Evolutionary conservation across 2,113 vertebrate species (phyloP).

Genomic region (Hemichromis elongatus): DNA sequence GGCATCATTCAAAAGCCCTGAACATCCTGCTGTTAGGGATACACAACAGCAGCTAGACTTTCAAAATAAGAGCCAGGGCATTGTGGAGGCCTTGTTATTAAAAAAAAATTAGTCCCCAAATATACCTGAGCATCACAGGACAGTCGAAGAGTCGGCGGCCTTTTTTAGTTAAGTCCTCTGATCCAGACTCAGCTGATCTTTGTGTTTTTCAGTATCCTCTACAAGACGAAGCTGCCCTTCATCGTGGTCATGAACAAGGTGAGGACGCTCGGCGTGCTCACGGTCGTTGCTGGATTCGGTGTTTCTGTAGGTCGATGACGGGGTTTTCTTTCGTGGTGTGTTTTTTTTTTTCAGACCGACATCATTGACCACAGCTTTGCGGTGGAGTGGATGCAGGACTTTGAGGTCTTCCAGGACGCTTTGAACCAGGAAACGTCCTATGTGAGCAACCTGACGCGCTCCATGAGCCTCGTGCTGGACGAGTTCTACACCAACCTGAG

Average conservation of each 20-base stretch:
- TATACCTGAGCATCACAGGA: not conserved
- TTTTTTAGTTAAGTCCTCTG: not conserved
- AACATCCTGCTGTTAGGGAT: not conserved
- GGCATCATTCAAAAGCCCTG: rapidly evolving
- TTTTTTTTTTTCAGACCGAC: slow-evolving; percentile 77
- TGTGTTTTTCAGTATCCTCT: slow-evolving; percentile 83
- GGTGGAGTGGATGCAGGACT: slow-evolving; percentile 98
- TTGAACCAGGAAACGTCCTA: slow-evolving; percentile 93
- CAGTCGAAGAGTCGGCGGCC: rapidly evolving
- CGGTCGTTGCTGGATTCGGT: rapidly evolving
- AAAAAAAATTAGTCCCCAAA: rapidly evolving
- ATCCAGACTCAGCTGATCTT: not conserved
- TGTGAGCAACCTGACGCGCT: slow-evolving; percentile 92
- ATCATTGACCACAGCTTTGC: slow-evolving; percentile 96
- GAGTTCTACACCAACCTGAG: slow-evolving; percentile 91
- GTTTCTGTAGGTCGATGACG: rapidly evolving
- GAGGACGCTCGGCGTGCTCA: slow-evolving; percentile 7
- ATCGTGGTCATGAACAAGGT: slow-evolving; percentile 98
- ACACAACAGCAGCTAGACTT: not conserved
- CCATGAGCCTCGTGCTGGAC: slow-evolving; percentile 96
- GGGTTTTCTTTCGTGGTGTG: not conserved
- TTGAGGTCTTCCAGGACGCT: slow-evolving; percentile 93
- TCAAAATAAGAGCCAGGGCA: not conserved
- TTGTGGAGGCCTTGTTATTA: not conserved
- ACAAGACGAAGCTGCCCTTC: slow-evolving; percentile 97